These are phyloP conservation scores for Dicroscelio sp. DNA, from an alignment of 2,888 invertebrate species.

Conservation along the genomic window DNA sequence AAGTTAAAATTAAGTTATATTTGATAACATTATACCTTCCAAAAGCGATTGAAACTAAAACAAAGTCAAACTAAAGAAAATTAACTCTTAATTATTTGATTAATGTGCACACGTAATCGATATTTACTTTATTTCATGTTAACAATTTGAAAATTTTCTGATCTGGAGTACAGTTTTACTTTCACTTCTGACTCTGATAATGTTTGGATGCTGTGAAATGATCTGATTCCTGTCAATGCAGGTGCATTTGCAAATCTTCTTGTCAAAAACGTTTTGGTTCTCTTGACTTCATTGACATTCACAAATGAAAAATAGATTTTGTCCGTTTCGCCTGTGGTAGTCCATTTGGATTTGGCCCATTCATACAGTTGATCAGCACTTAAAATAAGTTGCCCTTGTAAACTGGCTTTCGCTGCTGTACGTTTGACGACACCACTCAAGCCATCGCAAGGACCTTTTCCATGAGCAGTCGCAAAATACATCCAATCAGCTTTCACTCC, in stretches of 20 bases:
- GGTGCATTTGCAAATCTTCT: not conserved
- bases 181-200: too few relatives aligned
- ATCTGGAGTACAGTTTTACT: too few relatives aligned
- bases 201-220: not conserved
- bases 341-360: not conserved
- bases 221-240: not conserved
- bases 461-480: not conserved
- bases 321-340: not conserved
- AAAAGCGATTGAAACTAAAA: too few relatives aligned
- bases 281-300: not conserved
- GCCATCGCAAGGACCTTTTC: not conserved
- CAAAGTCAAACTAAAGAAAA: too few relatives aligned
- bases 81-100: too few relatives aligned
- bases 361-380: not conserved
- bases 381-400: not conserved
- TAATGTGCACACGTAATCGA: too few relatives aligned
- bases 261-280: not conserved
- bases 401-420: not conserved
- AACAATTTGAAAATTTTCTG: too few relatives aligned
- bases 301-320: not conserved
- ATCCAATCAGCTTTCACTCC: slow-evolving; percentile 40
- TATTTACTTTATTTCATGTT: too few relatives aligned
- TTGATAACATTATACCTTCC: too few relatives aligned
- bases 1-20: too few relatives aligned
- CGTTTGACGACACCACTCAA: not conserved